phyloP scores from a whole-genome alignment of 1,140 invertebrate species.

The Kradibia gibbosae region DNA sequence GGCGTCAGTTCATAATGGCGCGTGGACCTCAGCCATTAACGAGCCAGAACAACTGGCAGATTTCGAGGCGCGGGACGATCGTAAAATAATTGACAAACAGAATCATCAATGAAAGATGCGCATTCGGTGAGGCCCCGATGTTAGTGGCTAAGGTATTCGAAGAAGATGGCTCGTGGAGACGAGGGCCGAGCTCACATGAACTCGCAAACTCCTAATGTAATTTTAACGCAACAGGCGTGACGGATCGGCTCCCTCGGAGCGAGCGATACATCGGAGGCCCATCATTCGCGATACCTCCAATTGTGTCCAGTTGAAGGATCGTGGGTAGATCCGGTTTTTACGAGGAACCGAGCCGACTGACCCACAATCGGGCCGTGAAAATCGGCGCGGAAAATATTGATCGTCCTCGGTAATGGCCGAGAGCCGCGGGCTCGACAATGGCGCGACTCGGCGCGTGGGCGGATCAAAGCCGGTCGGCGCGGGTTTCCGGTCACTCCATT shows the following conservation, averaged over 20 bases:
- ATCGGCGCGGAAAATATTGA: constrained; percentile 26
- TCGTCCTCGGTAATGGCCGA: not conserved
- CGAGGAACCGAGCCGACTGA: not conserved
- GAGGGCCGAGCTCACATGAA: too few species aligned
- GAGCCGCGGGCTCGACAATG: not conserved
- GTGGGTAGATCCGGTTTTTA: too few species aligned
- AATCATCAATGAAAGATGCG: not conserved
- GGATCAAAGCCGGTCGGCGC: constrained; percentile 39
- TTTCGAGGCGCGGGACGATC: not conserved
- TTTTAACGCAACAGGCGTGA: not conserved
- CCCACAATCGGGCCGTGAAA: not conserved
- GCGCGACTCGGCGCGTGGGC: constrained; percentile 22
- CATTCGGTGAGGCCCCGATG: not conserved
- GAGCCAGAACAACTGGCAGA: not conserved
- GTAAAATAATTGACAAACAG: not conserved
- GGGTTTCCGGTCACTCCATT: constrained; percentile 29
- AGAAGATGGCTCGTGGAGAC: not conserved
- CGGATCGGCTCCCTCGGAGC: too few species aligned
- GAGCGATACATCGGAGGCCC: too few species aligned
- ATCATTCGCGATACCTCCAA: too few species aligned
- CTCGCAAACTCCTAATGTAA: not conserved
- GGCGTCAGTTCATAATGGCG: not conserved
- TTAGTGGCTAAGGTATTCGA: not conserved
- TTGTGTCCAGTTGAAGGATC: too few species aligned
- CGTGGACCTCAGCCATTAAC: too few species aligned